Evolutionary conservation across 2,888 invertebrate genomes (phyloP), one percentile per base, ranked within the genome.

Genomic region (Macroteleia sp.): DNA sequence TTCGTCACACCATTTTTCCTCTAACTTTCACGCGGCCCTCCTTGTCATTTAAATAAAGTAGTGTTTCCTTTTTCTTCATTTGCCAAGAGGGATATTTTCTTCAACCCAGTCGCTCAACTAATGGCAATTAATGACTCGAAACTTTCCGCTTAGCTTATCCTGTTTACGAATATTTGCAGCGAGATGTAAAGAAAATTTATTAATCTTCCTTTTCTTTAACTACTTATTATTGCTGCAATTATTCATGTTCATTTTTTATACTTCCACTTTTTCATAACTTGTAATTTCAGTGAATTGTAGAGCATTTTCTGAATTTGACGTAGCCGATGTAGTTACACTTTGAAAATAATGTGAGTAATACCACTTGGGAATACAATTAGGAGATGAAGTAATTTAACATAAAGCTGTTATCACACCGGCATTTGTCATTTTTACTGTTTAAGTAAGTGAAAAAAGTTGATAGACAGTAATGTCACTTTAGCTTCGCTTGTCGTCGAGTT

Each of bases 1-100:
- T 87, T 85, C 86, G 87, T 87, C 86, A 86, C 86, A 82, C 82
- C 77, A 81, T 12, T 36, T 46, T 39, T 42, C 17, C 41, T 39
- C 44, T 41, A 44, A 64, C 62, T 57, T 52, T 54, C 19, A 12
- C 25, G 39, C 14, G 28, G 25, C 14, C 9, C 32, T 64, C 25
- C 46, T 64, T 42, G 25, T 69, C 48, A 62, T 62, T 50, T 62
- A 52, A 77, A 62, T 52, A 77, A 71, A 71, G 61, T 67, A 57
- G 36, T 16, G 46, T 20, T 62, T 50, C 4, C 32, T 59, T 75
- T 62, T 75, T 56, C 62, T 67, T 48, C 44, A 62, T 62, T 50
- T 54, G 9, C 16, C 19, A 16, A 17, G 14, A 20, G 9, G 2
- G 5, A 6, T 44, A 62, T 74, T 56, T 56, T 62, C 62, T 46